A percentile compares a stretch with the other conserved stretches of the same genome.
Conservation (phyloP, 2,797 vertebrate genomes). For the Leucoraja ocellata region DNA sequence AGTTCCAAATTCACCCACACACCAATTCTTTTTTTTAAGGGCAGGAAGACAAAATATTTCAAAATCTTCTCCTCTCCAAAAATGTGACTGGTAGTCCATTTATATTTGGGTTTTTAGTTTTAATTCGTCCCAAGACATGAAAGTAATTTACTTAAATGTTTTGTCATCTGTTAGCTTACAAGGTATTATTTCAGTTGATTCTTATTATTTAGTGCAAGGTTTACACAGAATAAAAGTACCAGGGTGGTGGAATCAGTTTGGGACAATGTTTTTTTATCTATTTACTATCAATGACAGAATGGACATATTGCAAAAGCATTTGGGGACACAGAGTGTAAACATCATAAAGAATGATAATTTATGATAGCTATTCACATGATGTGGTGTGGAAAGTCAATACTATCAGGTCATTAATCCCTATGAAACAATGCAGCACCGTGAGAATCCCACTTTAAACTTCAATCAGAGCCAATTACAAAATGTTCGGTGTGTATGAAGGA, state of each 20-base stretch:
- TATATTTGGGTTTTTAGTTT: background rate
- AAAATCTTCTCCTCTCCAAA: background rate
- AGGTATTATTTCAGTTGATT: background rate
- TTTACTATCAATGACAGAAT: background rate
- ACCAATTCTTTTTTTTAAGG: background rate
- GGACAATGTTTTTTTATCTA: background rate
- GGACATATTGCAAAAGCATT: background rate
- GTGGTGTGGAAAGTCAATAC: background rate
- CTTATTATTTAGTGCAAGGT: background rate
- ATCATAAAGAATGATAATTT: conserved; percentile 13
- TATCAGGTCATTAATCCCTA: background rate
- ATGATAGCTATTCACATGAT: background rate
- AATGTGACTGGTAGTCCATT: background rate
- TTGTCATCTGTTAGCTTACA: background rate
- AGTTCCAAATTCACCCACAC: background rate
- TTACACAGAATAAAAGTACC: background rate
- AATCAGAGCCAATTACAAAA: background rate
- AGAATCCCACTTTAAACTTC: background rate
- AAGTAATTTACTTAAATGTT: background rate
- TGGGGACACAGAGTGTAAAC: background rate
- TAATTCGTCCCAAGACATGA: background rate
- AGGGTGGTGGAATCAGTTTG: background rate
- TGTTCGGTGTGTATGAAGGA: background rate
- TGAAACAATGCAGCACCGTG: background rate
- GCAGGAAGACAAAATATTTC: background rate